Evolutionary conservation across 2,113 vertebrate genomes (phyloP), one percentile per base, ranked within the genome.

Genomic region (Halichoeres trimaculatus): DNA sequence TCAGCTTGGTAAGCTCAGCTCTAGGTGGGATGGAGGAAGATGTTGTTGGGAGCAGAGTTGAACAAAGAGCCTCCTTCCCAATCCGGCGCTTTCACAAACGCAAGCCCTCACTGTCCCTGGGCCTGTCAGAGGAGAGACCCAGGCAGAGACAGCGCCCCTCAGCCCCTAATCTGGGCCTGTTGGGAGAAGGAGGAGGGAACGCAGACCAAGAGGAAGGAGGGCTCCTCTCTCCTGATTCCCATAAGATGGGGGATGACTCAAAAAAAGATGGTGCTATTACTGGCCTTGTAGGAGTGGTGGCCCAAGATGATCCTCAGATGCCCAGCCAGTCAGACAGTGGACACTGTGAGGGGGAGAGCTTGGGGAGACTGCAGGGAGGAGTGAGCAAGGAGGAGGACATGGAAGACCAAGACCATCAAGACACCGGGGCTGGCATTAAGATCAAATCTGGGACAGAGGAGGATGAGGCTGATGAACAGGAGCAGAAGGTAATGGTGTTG

Each of bases 271-370:
- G 84, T 0, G 88, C 76, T 1, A 59, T 91, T 19, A 40, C 67
- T 1, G 88, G 84, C 10, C 67, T 89, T 0, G 80, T 89, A 0
- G 69, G 93, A 0, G 89, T 43, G 14, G 41, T 69, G 8, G 72
- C 89, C 23, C 97, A 97, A 81, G 98, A 99, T 80, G 98, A 99
- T n/a, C 93, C 95, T 26, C 98, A 99, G 78, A 93, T 98, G 91
- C 96, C 98, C 17, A 98, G 96, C 83, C 98, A 99, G 81, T 99
- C 98, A 0, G 98, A 99, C 74, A 94, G 96, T 1, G 93, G 95
- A 0, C 88, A 91, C 43, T 94, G 88, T 50, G 89, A 79, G 41
- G 79, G 62, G 20, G 91, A 85, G 36, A 76, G 85, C 71, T 53
- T 81, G 2, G 78, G 83, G 45, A 74, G 88, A 61, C 61, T 86